Conservation (phyloP, 2,113 vertebrate species). For the Limnothrissa miodon region DNA sequence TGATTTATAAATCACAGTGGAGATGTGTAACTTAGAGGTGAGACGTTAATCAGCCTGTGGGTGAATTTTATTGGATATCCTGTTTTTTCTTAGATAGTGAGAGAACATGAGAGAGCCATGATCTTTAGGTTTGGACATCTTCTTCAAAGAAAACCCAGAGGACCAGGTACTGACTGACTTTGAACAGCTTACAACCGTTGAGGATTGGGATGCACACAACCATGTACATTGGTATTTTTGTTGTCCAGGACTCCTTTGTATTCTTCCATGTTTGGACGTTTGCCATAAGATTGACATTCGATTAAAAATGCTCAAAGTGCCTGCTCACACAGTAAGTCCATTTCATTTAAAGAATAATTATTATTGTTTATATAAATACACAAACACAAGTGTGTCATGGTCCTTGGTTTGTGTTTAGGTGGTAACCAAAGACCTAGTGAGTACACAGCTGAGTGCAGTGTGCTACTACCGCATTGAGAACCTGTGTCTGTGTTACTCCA, state of each 20-base stretch:
- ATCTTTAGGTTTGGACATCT: constrained; percentile 88
- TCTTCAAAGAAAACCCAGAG: constrained; percentile 82
- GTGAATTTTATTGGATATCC: neutral
- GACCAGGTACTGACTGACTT: constrained; percentile 75
- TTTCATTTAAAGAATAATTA: neutral
- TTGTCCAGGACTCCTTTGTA: constrained; percentile 84
- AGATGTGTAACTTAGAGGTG: constrained; percentile 72
- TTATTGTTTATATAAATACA: neutral
- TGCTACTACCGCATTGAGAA: constrained; percentile 94
- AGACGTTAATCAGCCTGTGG: constrained; percentile 64
- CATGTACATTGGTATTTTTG: constrained; percentile 1
- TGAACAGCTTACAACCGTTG: neutral
- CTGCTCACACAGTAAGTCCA: constrained; percentile 81
- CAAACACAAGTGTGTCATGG: neutral
- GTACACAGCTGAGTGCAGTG: constrained; percentile 81
- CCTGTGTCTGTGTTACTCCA: constrained; percentile 76
- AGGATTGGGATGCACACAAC: neutral
- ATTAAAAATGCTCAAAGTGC: constrained; percentile 85
- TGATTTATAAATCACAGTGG: constrained; percentile 60
- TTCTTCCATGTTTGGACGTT: constrained; percentile 86
- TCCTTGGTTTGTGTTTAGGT: constrained; percentile 63
- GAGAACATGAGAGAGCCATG: constrained; percentile 90
- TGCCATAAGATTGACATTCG: constrained; percentile 89
- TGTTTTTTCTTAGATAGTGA: constrained; percentile 76
- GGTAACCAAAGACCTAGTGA: constrained; percentile 89